phyloP scores from a whole-genome alignment of 1,140 invertebrate genomes.

The Calephelis virginiensis region DNA sequence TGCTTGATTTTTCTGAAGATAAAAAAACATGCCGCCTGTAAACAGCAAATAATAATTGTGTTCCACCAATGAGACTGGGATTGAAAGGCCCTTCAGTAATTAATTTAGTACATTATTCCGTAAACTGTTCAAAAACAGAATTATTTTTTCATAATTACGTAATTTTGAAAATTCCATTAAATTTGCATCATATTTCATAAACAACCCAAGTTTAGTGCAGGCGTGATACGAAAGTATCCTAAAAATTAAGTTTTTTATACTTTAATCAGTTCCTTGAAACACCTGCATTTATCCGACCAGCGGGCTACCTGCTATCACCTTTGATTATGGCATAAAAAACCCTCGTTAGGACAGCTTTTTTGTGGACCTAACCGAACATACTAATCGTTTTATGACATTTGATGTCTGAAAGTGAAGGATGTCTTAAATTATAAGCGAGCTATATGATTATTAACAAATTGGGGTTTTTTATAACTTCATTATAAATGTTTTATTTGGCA shows the following conservation, averaged over 20 bases:
- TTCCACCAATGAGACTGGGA: too few relatives aligned
- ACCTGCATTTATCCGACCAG: constrained; percentile 37
- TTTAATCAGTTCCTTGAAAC: constrained; percentile 48
- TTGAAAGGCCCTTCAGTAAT: too few relatives aligned
- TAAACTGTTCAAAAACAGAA: not conserved
- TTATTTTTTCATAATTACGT: constrained; percentile 4
- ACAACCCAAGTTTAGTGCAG: constrained; percentile 32
- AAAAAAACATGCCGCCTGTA: too few relatives aligned
- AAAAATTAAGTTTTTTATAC: constrained; percentile 39
- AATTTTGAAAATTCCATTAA: not conserved
- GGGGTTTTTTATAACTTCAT: constrained; percentile 5
- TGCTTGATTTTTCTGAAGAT: too few relatives aligned
- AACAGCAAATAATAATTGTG: too few relatives aligned
- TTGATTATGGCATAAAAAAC: constrained; percentile 62
- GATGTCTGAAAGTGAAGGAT: constrained; percentile 56
- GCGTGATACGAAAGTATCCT: constrained; percentile 32
- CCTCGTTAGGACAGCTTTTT: constrained; percentile 58
- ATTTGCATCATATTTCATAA: constrained; percentile 25
- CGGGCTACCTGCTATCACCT: constrained; percentile 47
- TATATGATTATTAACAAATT: constrained; percentile 17
- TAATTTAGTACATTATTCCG: not conserved
- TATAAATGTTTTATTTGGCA: constrained; percentile 2
- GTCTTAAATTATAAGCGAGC: constrained; percentile 1
- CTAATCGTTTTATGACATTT: constrained; percentile 71
- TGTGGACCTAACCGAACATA: constrained; percentile 42